A percentile compares a stretch with the other conserved stretches of the same genome.
Conservation (phyloP, 2,888 invertebrate species). For the Polietes domitor region DNA sequence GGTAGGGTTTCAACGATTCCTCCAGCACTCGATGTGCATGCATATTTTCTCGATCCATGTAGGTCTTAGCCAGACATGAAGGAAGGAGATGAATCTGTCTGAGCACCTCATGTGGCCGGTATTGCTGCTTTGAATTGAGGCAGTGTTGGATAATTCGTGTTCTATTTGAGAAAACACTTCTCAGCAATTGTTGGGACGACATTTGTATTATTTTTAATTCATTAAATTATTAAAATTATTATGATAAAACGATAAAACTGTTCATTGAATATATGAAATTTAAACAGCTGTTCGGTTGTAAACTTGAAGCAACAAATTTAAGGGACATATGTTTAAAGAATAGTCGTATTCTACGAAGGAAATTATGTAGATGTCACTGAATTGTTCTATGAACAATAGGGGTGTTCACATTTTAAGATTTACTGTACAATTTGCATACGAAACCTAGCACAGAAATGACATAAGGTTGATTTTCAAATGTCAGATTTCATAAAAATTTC, state of each 20-base stretch:
- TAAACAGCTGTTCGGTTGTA: neutral
- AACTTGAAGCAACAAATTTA: too few species aligned
- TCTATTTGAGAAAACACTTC: constrained; percentile 28
- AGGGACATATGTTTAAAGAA: too few species aligned
- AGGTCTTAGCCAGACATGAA: constrained; percentile 69
- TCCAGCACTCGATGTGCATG: constrained; percentile 76
- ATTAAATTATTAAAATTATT: constrained; percentile 34
- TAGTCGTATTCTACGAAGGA: too few species aligned
- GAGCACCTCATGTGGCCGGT: neutral
- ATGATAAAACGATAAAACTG: neutral
- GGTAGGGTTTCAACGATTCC: constrained; percentile 73
- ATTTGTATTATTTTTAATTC: constrained; percentile 40
- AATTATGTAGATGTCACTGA: too few species aligned
- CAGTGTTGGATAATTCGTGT: neutral
- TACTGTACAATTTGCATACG: too few species aligned
- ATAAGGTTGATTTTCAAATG: too few species aligned
- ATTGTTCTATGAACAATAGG: too few species aligned
- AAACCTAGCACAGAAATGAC: too few species aligned
- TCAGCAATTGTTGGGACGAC: constrained; percentile 22
- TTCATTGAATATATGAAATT: neutral
- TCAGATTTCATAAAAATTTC: too few species aligned
- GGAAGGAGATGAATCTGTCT: constrained; percentile 37
- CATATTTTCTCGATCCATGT: constrained; percentile 76
- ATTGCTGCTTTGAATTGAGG: neutral
- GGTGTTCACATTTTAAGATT: too few species aligned